These are phyloP conservation scores for Pterostichus madidus DNA, from an alignment of 2,888 invertebrate genomes.

Conservation along the genomic window DNA sequence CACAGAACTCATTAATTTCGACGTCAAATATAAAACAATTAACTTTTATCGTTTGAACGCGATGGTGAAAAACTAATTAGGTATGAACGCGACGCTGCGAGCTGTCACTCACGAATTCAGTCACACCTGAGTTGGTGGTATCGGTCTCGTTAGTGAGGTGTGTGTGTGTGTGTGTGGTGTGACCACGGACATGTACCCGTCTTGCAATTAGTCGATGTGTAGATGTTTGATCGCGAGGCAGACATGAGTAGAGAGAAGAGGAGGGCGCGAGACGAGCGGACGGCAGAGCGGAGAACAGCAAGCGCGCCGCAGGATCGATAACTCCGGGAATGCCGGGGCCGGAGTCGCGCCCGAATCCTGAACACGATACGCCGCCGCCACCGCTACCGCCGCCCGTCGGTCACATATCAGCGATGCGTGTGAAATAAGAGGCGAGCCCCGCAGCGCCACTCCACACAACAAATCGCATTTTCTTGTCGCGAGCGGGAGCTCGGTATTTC, in stretches of 20 bases:
- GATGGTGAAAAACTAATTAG: conserved; percentile 61
- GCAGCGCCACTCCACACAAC: conserved; percentile 58
- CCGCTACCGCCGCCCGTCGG: conserved; percentile 46
- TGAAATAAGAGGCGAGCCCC: conserved; percentile 58
- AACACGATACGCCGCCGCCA: conserved; percentile 56
- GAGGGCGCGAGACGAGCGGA: conserved; percentile 2
- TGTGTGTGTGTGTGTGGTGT: neutral
- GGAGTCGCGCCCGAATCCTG: conserved; percentile 65
- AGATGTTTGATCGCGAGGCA: conserved; percentile 35
- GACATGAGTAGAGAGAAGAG: neutral
- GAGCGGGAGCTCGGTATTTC: conserved; percentile 47
- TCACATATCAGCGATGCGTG: conserved; percentile 65
- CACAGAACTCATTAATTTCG: conserved; percentile 63
- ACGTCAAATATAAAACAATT: conserved; percentile 65
- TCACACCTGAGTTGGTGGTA: neutral
- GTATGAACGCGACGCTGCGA: conserved; percentile 6
- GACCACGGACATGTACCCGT: conserved; percentile 16
- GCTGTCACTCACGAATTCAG: conserved; percentile 25
- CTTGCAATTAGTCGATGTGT: conserved; percentile 45
- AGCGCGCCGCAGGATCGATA: conserved; percentile 61
- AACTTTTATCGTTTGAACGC: conserved; percentile 58
- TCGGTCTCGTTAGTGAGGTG: neutral
- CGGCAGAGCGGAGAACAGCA: neutral
- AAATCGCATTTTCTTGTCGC: conserved; percentile 64
- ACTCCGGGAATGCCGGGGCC: conserved; percentile 64